Base-by-base conservation (phyloP, 2,797 vertebrate genomes). In the Heliangelus exortis region DNA sequence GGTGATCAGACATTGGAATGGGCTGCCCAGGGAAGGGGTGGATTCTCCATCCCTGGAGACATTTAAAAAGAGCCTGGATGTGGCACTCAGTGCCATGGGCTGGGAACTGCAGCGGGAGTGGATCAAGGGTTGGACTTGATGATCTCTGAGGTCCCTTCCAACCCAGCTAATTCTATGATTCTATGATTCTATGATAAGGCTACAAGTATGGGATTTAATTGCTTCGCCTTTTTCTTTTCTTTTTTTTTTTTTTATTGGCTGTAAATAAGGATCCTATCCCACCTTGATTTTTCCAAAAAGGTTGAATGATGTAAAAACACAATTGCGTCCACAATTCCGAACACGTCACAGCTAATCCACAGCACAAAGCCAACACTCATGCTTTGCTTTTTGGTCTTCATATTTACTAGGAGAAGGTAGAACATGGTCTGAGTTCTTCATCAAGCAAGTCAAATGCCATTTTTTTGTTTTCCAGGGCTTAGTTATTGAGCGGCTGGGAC, bases 401-500 rank as follows among this genome's bases (percentile, higher is more conserved):
- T 45, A 21, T n/a, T 92, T 74, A 39, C 26, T 31, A 22, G 25
- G 25, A 78, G 17, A 89, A 53, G 2, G 2, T 36, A 22, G 34
- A 63, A n/a, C 1, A 3, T 43, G 9, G 9, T 71, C 55, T 31
- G 20, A 53, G 26, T 54, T 51, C 6, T 73, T 79, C 45, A 34
- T 25, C 22, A 62, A n/a, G 34, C 36, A 65, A 84, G 28, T 68
- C 12, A 74, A 55, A 36, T 66, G 45, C 1, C 29, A 7, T 10
- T 15, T 90, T 90, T 22, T 69, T 92, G 26, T 47, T 81, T 51
- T 89, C 33, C 94, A 99, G 99, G 98, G 99, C 29, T 96, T 99
- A 84, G 98, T 99, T 68, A 98, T 99, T 9, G 99, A 99, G 68
- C 97, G 97, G 5, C 97, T 99, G 1, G 99, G 99, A 16, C 98